Evolutionary conservation across 2,888 invertebrate species (phyloP), one percentile per base, ranked within the genome.

Genomic region (Drosophila aldrichi): DNA sequence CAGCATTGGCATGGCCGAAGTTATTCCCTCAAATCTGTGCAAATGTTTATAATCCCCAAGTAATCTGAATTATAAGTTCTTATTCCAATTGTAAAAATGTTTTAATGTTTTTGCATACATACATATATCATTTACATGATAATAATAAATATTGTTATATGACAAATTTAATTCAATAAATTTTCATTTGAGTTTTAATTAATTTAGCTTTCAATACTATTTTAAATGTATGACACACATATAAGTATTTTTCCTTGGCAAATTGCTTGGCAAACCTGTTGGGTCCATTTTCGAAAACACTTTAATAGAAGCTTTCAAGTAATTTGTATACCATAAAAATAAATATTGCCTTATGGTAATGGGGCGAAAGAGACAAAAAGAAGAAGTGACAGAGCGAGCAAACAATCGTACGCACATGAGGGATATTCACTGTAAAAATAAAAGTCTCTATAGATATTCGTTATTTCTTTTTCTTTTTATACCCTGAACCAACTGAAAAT

Each of bases 271-370:
- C n/a, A n/a, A n/a, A n/a, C 48, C 51, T 44, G 41, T 38, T 61
- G 22, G 18, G 43, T 8, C 18, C 44, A 40, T 36, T 40, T 63
- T 56, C 46, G 34, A 43, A 72, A 65, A 73, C 76, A 77, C 76
- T 73, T 73, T 49, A 51, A 51, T 29, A 69, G 64, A 77, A 69
- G 57, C 77, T 74, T 77, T 77, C 65, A 77, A 61, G 76, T 72
- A 76, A 71, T 72, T 77, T 66, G 18, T 51, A 32, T 40, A 66
- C 41, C 66, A 77, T 73, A 70, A 77, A 73, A 60, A 65, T 60
- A 77, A 73, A 69, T 65, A 59, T 64, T 64, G 77, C 61, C 51
- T 40, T 55, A 62, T 67, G 66, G 38, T 64, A 66, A 69, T 77
- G 63, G 63, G 38, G 20, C 46, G 44, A 25, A 22, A 12, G 5